Evolutionary conservation across 2,113 vertebrate genomes (phyloP).

Genomic region (Spizaetus ornatus): DNA sequence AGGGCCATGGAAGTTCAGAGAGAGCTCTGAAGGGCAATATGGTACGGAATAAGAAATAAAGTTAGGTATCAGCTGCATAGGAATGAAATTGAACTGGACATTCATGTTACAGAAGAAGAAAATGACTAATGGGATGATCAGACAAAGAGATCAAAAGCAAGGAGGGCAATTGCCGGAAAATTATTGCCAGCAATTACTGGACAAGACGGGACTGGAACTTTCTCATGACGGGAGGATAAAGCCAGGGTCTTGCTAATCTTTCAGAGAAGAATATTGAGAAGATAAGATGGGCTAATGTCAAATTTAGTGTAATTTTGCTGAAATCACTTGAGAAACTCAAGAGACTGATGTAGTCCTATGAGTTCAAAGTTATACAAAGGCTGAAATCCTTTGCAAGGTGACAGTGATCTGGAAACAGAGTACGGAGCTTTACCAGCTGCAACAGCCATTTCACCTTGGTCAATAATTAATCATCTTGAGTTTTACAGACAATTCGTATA

Average conservation of each 20-base stretch:
- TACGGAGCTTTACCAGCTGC: background rate
- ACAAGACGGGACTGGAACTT: background rate
- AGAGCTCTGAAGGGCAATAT: background rate
- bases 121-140: slow-evolving; percentile 11
- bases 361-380: background rate
- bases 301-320: background rate
- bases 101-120: background rate
- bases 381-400: background rate
- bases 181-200: background rate
- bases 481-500: background rate
- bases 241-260: background rate
- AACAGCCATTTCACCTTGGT: background rate
- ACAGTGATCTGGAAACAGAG: background rate
- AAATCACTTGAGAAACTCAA: background rate
- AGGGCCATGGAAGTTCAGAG: background rate
- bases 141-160: slow-evolving; percentile 19
- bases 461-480: background rate
- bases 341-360: background rate
- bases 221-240: background rate
- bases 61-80: background rate
- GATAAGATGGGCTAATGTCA: background rate
- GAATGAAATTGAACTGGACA: slow-evolving; percentile 26
- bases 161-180: background rate
- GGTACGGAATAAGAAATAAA: background rate
- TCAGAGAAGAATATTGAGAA: background rate